These are phyloP conservation scores for Chrysopilus asiliformis DNA, from an alignment of 2,888 invertebrate species.

Conservation along the genomic window DNA sequence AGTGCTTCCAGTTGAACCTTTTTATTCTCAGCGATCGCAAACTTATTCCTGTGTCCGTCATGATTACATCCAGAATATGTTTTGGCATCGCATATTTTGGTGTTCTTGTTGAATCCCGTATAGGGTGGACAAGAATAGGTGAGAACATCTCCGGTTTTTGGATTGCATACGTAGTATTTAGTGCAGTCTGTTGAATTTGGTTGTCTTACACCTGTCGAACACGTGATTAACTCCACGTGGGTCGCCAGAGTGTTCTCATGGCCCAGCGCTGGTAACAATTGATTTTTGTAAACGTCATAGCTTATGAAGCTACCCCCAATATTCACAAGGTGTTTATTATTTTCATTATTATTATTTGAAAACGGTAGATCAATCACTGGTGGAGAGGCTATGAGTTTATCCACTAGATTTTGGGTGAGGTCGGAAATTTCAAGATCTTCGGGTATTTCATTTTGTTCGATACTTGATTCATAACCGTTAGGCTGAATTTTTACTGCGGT, in stretches of 20 bases:
- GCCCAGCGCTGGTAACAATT: slow-evolving; percentile 22
- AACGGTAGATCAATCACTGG: background rate
- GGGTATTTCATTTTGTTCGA: background rate
- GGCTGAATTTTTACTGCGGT: slow-evolving; percentile 26
- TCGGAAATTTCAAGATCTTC: slow-evolving; percentile 4
- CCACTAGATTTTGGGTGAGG: slow-evolving; percentile 14
- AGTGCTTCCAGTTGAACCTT: slow-evolving; percentile 29
- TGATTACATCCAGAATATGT: slow-evolving; percentile 32
- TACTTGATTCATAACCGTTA: slow-evolving; percentile 19
- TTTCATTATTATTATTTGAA: background rate
- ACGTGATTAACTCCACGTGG: slow-evolving; percentile 28
- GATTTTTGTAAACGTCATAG: slow-evolving; percentile 28
- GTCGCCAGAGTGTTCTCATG: background rate
- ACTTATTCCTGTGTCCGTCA: slow-evolving; percentile 19
- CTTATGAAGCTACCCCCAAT: slow-evolving; percentile 29
- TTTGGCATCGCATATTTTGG: slow-evolving; percentile 35
- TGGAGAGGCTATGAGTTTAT: slow-evolving; percentile 1
- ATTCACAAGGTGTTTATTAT: slow-evolving; percentile 21
- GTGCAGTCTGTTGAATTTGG: slow-evolving; percentile 39
- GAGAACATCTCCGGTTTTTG: slow-evolving; percentile 31
- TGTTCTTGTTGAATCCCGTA: slow-evolving; percentile 37
- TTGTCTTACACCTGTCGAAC: slow-evolving; percentile 35
- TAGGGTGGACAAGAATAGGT: slow-evolving; percentile 38
- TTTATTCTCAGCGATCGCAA: slow-evolving; percentile 25
- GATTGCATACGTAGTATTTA: slow-evolving; percentile 39